Evolutionary conservation across 2,888 invertebrate species (phyloP).

Genomic region (Sarcophaga rosellei): DNA sequence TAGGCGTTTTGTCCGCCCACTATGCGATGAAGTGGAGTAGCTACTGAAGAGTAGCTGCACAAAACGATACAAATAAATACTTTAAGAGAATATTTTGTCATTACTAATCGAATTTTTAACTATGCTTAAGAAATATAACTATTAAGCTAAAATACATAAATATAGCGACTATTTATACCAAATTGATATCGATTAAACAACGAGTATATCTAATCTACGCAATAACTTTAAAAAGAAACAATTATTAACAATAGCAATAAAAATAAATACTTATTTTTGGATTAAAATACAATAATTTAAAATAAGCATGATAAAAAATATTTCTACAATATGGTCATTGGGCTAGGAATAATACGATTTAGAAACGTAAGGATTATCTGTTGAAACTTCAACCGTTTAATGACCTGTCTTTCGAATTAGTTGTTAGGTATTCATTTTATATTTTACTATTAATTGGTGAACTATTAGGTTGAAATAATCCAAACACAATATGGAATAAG

Average conservation of each 20-base stretch:
- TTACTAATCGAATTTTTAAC: conserved; percentile 3
- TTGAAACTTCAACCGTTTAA: too few relatives aligned
- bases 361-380: too few relatives aligned
- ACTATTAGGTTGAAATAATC: too few relatives aligned
- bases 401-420: too few relatives aligned
- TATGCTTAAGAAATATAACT: background rate
- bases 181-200: background rate
- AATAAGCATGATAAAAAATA: too few relatives aligned
- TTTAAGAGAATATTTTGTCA: conserved; percentile 15
- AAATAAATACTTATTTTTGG: background rate
- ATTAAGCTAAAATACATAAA: background rate
- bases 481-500: too few relatives aligned
- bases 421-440: too few relatives aligned
- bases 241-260: background rate
- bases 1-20: conserved; percentile 78
- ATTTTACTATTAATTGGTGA: too few relatives aligned
- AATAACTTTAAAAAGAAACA: background rate
- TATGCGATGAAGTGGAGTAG: conserved; percentile 64
- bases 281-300: too few relatives aligned
- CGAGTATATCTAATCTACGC: conserved; percentile 15
- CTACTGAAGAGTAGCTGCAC: background rate
- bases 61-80: conserved; percentile 6
- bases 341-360: too few relatives aligned
- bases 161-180: background rate
- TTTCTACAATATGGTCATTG: too few relatives aligned